Percentiles rank a stretch among this genome's conserved stretches.
phyloP scores from a whole-genome alignment of 2,888 invertebrate species.

The Caenorhabditis doughertyi region DNA sequence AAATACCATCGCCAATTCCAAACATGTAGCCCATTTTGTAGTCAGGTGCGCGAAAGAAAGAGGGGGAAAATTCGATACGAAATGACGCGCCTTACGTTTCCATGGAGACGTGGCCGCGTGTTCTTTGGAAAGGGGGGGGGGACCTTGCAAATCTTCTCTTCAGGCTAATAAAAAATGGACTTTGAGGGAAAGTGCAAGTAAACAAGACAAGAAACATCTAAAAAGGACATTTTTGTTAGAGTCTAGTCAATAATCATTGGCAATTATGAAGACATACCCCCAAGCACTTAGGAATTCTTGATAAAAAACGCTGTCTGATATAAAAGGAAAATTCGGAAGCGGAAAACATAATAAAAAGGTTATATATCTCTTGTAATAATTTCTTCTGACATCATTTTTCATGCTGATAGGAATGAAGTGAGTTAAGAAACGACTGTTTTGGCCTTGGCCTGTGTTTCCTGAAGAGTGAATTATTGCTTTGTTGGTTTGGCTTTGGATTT shows the following conservation, averaged over 20 bases:
- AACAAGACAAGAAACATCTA: conserved; percentile 5
- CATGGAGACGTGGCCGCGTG: conserved; percentile 3
- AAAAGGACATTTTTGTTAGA: conserved; percentile 21
- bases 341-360: conserved; percentile 6
- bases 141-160: not conserved
- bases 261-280: not conserved
- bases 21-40: conserved; percentile 58
- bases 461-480: conserved; percentile 54
- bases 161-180: conserved; percentile 18
- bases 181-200: conserved; percentile 33
- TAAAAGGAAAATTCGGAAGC: conserved; percentile 23
- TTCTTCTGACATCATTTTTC: conserved; percentile 27
- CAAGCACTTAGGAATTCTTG: conserved; percentile 1
- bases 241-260: not conserved
- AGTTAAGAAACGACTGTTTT: conserved; percentile 6
- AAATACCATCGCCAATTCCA: conserved; percentile 62
- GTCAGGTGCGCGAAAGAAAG: not conserved
- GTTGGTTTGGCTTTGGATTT: conserved; percentile 47
- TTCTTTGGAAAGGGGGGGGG: not conserved
- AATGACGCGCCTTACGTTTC: conserved; percentile 29
- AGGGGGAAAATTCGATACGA: conserved; percentile 39
- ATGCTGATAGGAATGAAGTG: conserved; percentile 9
- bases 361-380: conserved; percentile 8
- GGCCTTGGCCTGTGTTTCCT: conserved; percentile 41
- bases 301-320: conserved; percentile 8